Base-by-base conservation (phyloP, 1,140 invertebrate genomes). In the Metaphire vulgaris region DNA sequence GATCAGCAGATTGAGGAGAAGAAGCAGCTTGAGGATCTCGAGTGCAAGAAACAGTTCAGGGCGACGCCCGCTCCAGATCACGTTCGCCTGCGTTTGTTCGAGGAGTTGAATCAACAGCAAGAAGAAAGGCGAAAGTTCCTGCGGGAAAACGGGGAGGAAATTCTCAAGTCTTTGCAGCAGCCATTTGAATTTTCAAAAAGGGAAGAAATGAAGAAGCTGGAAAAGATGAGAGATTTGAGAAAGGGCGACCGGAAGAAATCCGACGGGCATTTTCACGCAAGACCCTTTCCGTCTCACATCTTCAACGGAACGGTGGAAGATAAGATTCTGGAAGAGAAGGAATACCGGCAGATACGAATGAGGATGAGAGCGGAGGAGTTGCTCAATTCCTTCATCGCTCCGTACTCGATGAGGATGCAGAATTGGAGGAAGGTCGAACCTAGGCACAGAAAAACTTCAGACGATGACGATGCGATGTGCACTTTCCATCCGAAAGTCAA, bases 1-100 rank as follows among this genome's bases (percentile, higher is more conserved):
- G 82, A 86, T 76, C 69, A 81, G 64, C 77, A 82, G 76, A 71
- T 79, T 31, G 77, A 82, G 78, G 33, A 76, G 29, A 81, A 83
- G 76, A 74, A 82, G 72, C 77, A 80, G 33, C 72, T 80, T 70
- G 85, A 86, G 77, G 82, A 85, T 70, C 80, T 79, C 69, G 86
- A 86, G 81, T 84, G 84, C 79, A 80, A 81, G 66, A 86, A 86
- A 76, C 83, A 84, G 72, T 87, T 87, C 69, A 85, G 85, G 80
- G 85, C 86, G 33, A 77, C 78, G 66, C 85, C 85, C 56, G 85
- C 83, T 0, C 86, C 86, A 29, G 83, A 84, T 64, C 85, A 87
- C 80, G 81, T 87, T 41, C 84, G 84, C 75, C 72, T 86, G 29
- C 85, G 85, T 56, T 77, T 85, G 28, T 86, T 81, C 83, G 84